Evolutionary conservation across 2,888 invertebrate genomes (phyloP), one percentile per base, ranked within the genome.

Genomic region (Scaptomyza cyrtandrae): DNA sequence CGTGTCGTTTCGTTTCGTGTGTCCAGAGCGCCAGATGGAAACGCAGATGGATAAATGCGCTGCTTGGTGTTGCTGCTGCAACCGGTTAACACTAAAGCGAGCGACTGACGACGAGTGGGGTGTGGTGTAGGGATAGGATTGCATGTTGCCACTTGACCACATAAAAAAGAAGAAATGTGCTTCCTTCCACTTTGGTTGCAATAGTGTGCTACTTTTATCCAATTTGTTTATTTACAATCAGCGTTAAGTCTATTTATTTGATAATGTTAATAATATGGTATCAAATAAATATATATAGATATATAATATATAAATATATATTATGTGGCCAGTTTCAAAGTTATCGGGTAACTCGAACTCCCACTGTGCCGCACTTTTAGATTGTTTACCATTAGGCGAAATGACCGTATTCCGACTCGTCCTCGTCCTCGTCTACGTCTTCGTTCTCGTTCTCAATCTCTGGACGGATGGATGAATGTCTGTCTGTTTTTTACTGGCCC

Each of bases 341-440:
- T 5, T 5, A 24, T 24, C 24, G 24, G 24, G 3, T 24, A 24
- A 24, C 24, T 24, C 24, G 24, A 24, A 24, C 50, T 27, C 10
- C 43, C 57, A 53, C 41, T 55, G 59, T 63, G 60, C 39, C 49
- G 48, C 75, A 70, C 46, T 62, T 60, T 65, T 59, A 67, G 66
- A 86, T 86, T 65, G 84, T 77, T 80, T 83, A 71, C 77, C 80
- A 86, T 82, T 76, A 71, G 73, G 29, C 11, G 7, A 31, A 44
- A 53, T 49, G 41, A 29, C 39, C 14, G 5, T 35, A 13, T 1
- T 10, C 3, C 2, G 1, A 24, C 24, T 11, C 16, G 24, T 33
- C 19, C 3, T 35, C 29, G 27, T 35, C 24, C 4, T 37, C 44
- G 27, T 35, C 24, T 2, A 24, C 44, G 24, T 24, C 24, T 10